phyloP scores from a whole-genome alignment of 2,888 invertebrate genomes.

The Macrosiphum euphorbiae region DNA sequence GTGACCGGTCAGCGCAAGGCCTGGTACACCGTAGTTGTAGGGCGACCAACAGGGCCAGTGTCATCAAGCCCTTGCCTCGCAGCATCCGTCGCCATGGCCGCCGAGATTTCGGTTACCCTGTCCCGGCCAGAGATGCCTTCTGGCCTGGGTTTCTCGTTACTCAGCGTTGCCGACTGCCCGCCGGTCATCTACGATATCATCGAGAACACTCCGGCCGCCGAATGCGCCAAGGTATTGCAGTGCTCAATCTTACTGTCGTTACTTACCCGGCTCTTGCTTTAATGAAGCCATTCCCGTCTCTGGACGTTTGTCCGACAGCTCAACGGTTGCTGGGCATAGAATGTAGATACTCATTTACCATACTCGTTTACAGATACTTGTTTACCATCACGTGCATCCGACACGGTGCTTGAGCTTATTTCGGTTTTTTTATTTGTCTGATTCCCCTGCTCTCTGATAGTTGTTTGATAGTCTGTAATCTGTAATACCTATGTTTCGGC shows the following conservation, averaged over 20 bases:
- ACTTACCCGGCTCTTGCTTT: conserved; percentile 70
- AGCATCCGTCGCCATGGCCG: conserved; percentile 76
- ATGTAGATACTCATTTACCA: background rate
- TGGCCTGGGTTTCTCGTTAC: conserved; percentile 91
- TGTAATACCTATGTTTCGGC: background rate
- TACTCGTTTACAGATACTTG: no score
- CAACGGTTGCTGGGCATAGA: background rate
- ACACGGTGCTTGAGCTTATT: background rate
- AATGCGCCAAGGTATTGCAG: conserved; percentile 82
- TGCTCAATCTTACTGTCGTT: background rate
- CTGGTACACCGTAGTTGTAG: background rate
- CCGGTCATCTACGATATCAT: conserved; percentile 94
- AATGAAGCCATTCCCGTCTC: background rate
- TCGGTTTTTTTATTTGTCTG: background rate
- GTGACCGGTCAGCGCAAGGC: background rate
- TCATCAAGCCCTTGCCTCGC: background rate
- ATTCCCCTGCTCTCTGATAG: background rate
- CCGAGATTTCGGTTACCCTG: conserved; percentile 90
- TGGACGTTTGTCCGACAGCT: background rate
- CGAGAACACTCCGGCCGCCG: conserved; percentile 93
- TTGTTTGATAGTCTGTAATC: background rate
- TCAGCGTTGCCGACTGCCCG: conserved; percentile 91
- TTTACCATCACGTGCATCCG: background rate
- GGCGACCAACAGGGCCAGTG: background rate
- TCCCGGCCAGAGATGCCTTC: conserved; percentile 79